phyloP scores from a whole-genome alignment of 2,797 vertebrate species.

The Danio jaintianensis region DNA sequence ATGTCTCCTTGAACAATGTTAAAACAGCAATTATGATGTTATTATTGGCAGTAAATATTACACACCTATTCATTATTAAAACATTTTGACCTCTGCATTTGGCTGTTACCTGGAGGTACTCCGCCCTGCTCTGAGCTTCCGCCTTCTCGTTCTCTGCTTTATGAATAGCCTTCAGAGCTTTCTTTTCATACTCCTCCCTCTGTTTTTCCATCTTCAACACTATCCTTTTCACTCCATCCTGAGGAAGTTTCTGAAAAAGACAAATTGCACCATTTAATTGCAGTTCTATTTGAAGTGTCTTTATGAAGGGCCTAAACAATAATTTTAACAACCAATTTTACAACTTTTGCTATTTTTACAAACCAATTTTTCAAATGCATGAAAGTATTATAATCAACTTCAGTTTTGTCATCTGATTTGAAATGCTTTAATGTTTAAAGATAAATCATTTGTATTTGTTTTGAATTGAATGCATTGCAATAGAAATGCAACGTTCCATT shows the following conservation, averaged over 20 bases:
- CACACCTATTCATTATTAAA: neutral
- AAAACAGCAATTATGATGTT: too few species aligned
- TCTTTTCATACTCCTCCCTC: slow-evolving; percentile 87
- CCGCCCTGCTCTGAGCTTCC: slow-evolving; percentile 79
- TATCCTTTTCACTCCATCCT: slow-evolving; percentile 85
- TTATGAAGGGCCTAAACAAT: neutral
- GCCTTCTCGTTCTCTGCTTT: slow-evolving; percentile 87
- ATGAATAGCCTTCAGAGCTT: slow-evolving; percentile 85
- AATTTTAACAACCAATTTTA: neutral
- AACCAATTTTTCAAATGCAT: neutral
- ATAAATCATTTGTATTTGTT: neutral
- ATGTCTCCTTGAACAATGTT: too few species aligned
- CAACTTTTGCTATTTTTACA: too few species aligned
- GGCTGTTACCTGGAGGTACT: slow-evolving; percentile 82
- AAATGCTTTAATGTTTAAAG: too few species aligned
- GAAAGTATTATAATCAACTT: neutral
- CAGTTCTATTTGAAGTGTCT: neutral
- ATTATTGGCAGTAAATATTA: neutral
- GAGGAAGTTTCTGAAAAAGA: slow-evolving; percentile 76
- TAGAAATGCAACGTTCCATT: slow-evolving; percentile 23
- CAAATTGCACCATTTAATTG: neutral
- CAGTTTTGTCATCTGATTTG: neutral
- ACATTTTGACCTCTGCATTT: neutral
- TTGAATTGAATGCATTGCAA: neutral
- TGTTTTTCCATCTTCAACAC: slow-evolving; percentile 91